Conservation (phyloP, 2,113 vertebrate species). For the Mus spicilegus region DNA sequence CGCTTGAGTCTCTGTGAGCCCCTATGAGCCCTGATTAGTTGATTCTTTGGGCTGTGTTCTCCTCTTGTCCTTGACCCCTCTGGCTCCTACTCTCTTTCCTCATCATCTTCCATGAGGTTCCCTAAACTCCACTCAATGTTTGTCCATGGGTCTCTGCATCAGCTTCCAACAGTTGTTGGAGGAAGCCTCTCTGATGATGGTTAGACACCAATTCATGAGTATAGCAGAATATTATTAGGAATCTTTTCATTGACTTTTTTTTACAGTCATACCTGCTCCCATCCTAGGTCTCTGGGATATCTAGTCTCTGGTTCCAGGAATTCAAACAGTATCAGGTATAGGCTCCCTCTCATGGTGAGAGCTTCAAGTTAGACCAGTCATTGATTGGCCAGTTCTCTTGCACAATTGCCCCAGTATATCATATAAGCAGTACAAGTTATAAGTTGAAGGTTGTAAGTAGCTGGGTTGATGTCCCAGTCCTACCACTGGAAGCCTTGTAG, state of each 20-base stretch:
- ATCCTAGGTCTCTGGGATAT: background rate
- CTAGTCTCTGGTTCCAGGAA: background rate
- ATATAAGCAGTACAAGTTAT: background rate
- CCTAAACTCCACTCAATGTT: background rate
- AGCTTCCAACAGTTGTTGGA: background rate
- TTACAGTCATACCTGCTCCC: background rate
- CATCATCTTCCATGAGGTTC: background rate
- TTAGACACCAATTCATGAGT: background rate
- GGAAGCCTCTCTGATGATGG: background rate
- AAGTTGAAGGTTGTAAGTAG: background rate
- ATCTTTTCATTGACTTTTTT: background rate
- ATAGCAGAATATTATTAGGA: background rate
- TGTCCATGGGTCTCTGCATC: background rate
- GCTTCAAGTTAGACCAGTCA: background rate
- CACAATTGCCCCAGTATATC: background rate
- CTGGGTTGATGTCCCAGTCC: background rate
- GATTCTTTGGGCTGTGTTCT: background rate
- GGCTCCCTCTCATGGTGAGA: background rate
- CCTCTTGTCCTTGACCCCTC: background rate
- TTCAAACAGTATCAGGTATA: background rate
- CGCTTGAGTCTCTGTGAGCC: background rate
- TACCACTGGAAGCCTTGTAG: background rate
- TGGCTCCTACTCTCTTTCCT: background rate
- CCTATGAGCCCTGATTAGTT: background rate
- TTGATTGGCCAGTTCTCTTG: background rate